Conservation (phyloP, 2,888 invertebrate species). For the Eupsilia transversa region DNA sequence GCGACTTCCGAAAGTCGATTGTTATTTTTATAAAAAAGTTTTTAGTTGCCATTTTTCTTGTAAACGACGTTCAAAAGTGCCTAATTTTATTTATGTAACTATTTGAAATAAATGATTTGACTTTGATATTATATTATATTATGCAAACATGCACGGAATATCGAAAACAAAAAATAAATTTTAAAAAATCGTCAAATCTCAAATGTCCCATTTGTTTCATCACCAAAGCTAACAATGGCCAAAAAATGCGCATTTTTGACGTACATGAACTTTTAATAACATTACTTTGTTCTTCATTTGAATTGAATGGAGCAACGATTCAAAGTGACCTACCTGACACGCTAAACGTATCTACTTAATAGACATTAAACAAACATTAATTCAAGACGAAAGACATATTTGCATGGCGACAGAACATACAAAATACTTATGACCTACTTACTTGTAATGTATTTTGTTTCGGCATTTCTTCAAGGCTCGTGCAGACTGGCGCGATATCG, state of each 20-base stretch:
- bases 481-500: too few species aligned
- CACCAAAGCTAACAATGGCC: slow-evolving; percentile 4
- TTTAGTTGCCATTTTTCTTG: too few species aligned
- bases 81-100: too few species aligned
- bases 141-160: not conserved
- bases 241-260: slow-evolving; percentile 11
- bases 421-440: too few species aligned
- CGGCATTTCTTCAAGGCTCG: not conserved
- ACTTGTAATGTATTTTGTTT: too few species aligned
- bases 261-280: slow-evolving; percentile 6
- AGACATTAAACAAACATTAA: slow-evolving; percentile 5
- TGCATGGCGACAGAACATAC: not conserved
- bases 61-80: too few species aligned
- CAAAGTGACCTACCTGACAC: not conserved
- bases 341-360: not conserved
- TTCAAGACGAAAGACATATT: not conserved
- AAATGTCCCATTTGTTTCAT: slow-evolving; percentile 6
- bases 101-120: too few species aligned
- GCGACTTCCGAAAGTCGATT: too few species aligned
- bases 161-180: slow-evolving; percentile 7
- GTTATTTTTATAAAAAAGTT: too few species aligned
- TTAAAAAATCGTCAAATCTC: not conserved
- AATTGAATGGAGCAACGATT: slow-evolving; percentile 20
- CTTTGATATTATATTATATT: too few species aligned
- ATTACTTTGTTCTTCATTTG: slow-evolving; percentile 21